Conservation (phyloP, 2,113 vertebrate genomes). For the Centropus unirufus region DNA sequence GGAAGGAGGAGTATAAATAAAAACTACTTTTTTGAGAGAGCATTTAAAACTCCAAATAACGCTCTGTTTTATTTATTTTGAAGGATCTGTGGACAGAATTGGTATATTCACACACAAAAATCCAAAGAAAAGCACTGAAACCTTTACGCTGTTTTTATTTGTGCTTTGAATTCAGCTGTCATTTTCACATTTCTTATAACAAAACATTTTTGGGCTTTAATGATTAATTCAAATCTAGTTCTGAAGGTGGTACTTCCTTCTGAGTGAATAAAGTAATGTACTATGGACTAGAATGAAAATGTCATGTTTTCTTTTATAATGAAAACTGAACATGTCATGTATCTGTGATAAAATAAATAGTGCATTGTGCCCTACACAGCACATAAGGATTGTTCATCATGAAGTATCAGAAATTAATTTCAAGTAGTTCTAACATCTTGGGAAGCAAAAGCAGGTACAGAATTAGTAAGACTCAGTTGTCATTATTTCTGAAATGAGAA, state of each 20-base stretch:
- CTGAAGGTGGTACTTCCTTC: background rate
- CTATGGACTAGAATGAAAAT: background rate
- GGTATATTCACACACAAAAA: background rate
- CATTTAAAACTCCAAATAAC: background rate
- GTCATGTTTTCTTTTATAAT: background rate
- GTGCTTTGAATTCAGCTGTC: background rate
- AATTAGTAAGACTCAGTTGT: background rate
- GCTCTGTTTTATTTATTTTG: background rate
- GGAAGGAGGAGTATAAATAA: background rate
- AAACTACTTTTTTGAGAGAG: background rate
- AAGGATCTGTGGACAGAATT: background rate
- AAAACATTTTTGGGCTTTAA: background rate
- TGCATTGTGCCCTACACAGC: background rate
- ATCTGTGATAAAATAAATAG: background rate
- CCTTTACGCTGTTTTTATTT: background rate
- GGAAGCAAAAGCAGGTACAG: background rate
- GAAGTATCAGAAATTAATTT: background rate
- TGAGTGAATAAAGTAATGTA: background rate
- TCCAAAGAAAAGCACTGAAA: background rate
- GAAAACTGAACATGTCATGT: background rate
- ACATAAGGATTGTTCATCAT: background rate
- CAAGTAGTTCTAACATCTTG: background rate
- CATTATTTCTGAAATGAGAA: background rate
- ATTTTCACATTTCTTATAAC: background rate
- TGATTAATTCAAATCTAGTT: background rate